A percentile compares a stretch with the other conserved stretches of the same genome.
Evolutionary conservation across 2,113 vertebrate species (phyloP).

Genomic region (Caranx melampygus): DNA sequence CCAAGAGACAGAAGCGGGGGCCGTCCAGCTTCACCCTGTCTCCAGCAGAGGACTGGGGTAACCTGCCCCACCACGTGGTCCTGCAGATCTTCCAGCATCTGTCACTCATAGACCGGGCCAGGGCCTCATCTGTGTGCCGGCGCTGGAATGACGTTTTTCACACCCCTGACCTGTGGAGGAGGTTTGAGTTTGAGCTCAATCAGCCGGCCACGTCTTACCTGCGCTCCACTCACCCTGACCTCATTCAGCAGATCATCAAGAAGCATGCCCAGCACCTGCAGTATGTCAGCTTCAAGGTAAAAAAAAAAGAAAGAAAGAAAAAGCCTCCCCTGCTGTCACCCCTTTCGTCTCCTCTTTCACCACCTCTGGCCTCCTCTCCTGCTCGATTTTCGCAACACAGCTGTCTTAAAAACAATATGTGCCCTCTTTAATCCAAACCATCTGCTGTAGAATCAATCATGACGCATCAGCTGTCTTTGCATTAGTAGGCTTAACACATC

Average conservation of each 20-base stretch:
- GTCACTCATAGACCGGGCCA: slow-evolving; percentile 88
- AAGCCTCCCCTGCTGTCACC: slow-evolving; percentile 24
- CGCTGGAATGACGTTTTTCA: slow-evolving; percentile 92
- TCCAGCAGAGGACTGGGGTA: slow-evolving; percentile 85
- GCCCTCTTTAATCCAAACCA: slow-evolving; percentile 48
- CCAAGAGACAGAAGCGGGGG: slow-evolving; percentile 81
- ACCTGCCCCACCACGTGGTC: slow-evolving; percentile 86
- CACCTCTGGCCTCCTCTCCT: slow-evolving; percentile 3
- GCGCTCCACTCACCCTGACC: slow-evolving; percentile 91
- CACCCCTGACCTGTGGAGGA: slow-evolving; percentile 92
- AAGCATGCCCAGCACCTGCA: slow-evolving; percentile 90
- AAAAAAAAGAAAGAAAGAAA: background rate
- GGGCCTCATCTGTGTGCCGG: slow-evolving; percentile 89
- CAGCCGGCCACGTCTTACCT: slow-evolving; percentile 92
- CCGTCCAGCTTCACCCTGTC: slow-evolving; percentile 4
- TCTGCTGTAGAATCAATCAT: slow-evolving; percentile 46
- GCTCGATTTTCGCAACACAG: slow-evolving; percentile 42
- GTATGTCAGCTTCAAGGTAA: slow-evolving; percentile 93
- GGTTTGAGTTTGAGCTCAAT: slow-evolving; percentile 93
- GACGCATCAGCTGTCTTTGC: slow-evolving; percentile 33
- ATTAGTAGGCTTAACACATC: slow-evolving; percentile 23
- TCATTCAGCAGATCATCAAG: slow-evolving; percentile 95
- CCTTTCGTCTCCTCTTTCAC: slow-evolving; percentile 18
- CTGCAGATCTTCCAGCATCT: slow-evolving; percentile 89
- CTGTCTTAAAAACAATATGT: slow-evolving; percentile 38